Evolutionary conservation across 2,797 vertebrate genomes (phyloP), one percentile per base, ranked within the genome.

Genomic region (Xyrichtys novacula): DNA sequence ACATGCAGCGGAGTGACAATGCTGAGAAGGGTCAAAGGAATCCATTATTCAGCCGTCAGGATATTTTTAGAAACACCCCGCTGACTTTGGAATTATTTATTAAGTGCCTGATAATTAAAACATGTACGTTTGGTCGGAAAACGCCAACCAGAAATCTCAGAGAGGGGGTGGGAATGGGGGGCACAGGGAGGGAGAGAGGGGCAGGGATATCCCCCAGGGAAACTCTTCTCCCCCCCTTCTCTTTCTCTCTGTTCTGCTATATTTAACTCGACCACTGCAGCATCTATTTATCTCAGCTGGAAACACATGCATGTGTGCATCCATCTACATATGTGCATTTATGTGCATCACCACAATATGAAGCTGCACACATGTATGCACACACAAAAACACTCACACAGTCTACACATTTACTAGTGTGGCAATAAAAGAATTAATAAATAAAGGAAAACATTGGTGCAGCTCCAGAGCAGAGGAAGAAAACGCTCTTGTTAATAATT

Each of bases 21-120:
- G 76, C 75, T 83, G 71, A 86, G 83, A 68, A 20, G 79, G 89
- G 88, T 91, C 86, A 89, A 83, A 88, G 39, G 54, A 88, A 92
- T 90, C 61, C 71, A 92, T 91, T 90, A 92, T 90, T 90, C 78
- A 90, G 79, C 71, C 71, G 72, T 77, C 62, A 57, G 78, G 70
- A n/a, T 91, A 91, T 92, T 91, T 89, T 90, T 90, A 89, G 89
- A 81, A 78, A 71, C 75, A 88, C 80, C 87, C 86, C 1, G 12
- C 76, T 87, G 89, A 86, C 86, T 89, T 89, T 84, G 82, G 80
- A 91, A 92, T 92, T 85, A 92, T 93, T 93, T 90, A 93, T 91
- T 90, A 89, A 87, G 65, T 0, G 65, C 54, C 80, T 88, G 87
- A 92, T 91, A 85, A 92, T 92, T 92, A 91, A 92, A 92, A 93